Base-by-base conservation (phyloP, 2,797 vertebrate species). In the Eutrigla gurnardus region DNA sequence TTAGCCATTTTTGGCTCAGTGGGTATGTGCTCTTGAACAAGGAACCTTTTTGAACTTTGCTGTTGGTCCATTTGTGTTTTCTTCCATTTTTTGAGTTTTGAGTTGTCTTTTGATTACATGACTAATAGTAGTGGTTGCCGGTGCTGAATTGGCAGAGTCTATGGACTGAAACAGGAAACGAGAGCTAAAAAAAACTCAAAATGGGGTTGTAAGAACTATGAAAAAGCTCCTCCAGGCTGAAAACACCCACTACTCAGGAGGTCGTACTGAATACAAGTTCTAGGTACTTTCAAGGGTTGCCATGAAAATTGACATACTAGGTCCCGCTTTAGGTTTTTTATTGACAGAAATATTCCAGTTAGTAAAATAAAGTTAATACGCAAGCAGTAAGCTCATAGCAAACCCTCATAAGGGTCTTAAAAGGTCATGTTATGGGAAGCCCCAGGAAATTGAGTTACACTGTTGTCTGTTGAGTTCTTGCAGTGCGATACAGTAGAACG, bases 361-460 rank as follows among this genome's bases (percentile, higher is more conserved):
- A 67, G 36, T 68, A 54, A 75, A 57, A 54, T 17, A 33, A 17
- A 64, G 43, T 32, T 45, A 32, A 70, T 70, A 78, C 5, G 43
- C 7, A 7, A 36, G 25, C 33, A 69, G 43, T 33, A 60, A 39
- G 12, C 13, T 35, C 14, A 12, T 17, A 18, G 33, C 12, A 57
- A 47, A 69, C 32, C 37, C n/a, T 69, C 49, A 42, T 40, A 36
- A 67, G 53, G 25, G 35, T 54, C 25, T 49, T 62, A 25, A 67
- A 76, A 42, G 59, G 64, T 60, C 17, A 55, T 3, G 36, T 12
- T 40, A 35, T 47, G 18, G 46, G 54, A 43, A 45, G 3, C 12
- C n/a, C 37, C 32, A 49, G 63, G 67, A 68, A 54, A 62, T 60
- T 7, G 53, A 66, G 39, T 66, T 55, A 12, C n/a, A 18, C 40